Evolutionary conservation across 2,797 vertebrate genomes (phyloP).

Genomic region (Eulemur coronatus): DNA sequence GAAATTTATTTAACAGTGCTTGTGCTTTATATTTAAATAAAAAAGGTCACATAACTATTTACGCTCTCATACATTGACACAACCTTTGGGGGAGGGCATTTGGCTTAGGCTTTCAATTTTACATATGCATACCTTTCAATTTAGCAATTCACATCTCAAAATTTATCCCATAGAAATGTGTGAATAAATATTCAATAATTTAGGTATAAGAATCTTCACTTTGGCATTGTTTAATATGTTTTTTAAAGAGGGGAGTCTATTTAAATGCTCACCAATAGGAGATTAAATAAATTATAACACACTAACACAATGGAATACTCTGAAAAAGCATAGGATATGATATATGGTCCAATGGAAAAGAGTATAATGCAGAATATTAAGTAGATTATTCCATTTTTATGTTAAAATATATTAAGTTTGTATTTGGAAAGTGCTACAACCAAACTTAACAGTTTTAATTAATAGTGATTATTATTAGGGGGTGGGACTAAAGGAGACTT

Average conservation of each 20-base stretch:
- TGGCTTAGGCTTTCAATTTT: not conserved
- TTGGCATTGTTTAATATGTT: not conserved
- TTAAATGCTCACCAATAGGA: slow-evolving; percentile 1
- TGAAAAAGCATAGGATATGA: not conserved
- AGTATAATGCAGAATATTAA: not conserved
- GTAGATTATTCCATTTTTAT: not conserved
- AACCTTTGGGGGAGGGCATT: not conserved
- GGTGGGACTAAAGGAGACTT: not conserved
- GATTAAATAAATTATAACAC: slow-evolving; percentile 19
- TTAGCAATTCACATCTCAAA: not conserved
- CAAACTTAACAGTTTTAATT: slow-evolving; percentile 1
- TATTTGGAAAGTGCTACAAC: not conserved
- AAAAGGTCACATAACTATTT: not conserved
- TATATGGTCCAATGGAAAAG: not conserved
- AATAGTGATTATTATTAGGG: not conserved
- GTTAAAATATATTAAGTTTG: not conserved
- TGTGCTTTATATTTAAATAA: not conserved
- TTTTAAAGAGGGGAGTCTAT: not conserved
- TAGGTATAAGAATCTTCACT: not conserved
- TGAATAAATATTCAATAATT: not conserved
- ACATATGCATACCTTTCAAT: not conserved
- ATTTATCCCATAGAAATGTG: not conserved
- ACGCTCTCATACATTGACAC: not conserved
- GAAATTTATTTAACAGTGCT: slow-evolving; percentile 9
- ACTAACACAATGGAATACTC: not conserved